Conservation (phyloP, 2,113 vertebrate genomes). For the Dasypus novemcinctus region DNA sequence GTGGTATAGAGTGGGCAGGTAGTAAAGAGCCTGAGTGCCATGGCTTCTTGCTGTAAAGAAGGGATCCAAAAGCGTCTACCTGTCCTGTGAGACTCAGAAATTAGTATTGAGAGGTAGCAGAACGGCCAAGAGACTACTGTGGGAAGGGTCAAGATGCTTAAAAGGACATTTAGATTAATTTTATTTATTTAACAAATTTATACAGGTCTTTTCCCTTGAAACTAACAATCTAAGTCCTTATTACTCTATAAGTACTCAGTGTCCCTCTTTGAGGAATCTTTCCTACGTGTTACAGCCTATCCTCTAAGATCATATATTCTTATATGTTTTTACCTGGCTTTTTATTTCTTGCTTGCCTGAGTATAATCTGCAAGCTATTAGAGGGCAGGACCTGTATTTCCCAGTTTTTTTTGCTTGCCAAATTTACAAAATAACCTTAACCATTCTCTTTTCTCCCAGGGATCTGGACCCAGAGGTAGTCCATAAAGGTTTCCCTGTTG, state of each 20-base stretch:
- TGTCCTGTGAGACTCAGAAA: not conserved
- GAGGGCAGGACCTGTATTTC: not conserved
- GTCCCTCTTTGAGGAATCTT: not conserved
- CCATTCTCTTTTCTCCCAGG: not conserved
- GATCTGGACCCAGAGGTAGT: not conserved
- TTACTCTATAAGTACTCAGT: not conserved
- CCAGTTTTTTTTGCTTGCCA: not conserved
- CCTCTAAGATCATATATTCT: not conserved
- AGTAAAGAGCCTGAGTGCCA: not conserved
- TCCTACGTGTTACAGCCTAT: not conserved
- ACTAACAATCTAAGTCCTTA: not conserved
- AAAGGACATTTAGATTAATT: not conserved
- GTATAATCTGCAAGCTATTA: not conserved
- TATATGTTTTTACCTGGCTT: not conserved
- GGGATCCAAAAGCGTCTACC: not conserved
- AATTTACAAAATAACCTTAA: constrained; percentile 18
- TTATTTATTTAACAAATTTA: not conserved
- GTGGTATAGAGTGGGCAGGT: not conserved
- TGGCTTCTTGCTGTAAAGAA: constrained; percentile 17
- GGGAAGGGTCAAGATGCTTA: not conserved
- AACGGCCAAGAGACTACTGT: not conserved
- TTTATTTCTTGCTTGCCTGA: not conserved
- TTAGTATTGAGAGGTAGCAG: not conserved
- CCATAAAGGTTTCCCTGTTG: not conserved
- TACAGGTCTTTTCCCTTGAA: not conserved